Evolutionary conservation across 2,888 invertebrate species (phyloP).

Genomic region (Vanessa cardui): DNA sequence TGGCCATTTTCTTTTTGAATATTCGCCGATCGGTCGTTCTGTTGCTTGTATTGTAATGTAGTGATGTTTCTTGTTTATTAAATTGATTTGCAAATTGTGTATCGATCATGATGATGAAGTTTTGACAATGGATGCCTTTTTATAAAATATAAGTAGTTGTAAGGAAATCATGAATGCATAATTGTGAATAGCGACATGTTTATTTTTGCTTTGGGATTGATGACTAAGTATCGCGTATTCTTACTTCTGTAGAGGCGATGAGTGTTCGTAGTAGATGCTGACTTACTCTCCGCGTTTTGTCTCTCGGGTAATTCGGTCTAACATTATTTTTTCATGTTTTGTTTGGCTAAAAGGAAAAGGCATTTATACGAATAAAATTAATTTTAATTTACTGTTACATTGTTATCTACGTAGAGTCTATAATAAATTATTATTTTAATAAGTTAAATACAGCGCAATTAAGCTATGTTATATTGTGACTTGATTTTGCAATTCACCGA

Average conservation of each 20-base stretch:
- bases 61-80: slow-evolving; percentile 61
- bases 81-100: slow-evolving; percentile 68
- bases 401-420: slow-evolving; percentile 77
- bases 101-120: slow-evolving; percentile 63
- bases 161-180: slow-evolving; percentile 69
- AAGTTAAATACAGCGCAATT: slow-evolving; percentile 49
- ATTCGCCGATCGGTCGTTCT: slow-evolving; percentile 61
- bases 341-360: slow-evolving; percentile 67
- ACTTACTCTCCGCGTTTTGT: slow-evolving; percentile 49
- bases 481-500: slow-evolving; percentile 29
- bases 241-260: slow-evolving; percentile 55
- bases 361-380: slow-evolving; percentile 74
- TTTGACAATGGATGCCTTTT: slow-evolving; percentile 77
- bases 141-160: slow-evolving; percentile 76
- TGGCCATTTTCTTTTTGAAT: slow-evolving; percentile 65
- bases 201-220: slow-evolving; percentile 64
- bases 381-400: slow-evolving; percentile 74
- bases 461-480: slow-evolving; percentile 31
- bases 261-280: slow-evolving; percentile 54
- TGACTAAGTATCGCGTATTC: slow-evolving; percentile 60
- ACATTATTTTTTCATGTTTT: slow-evolving; percentile 53
- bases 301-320: slow-evolving; percentile 45
- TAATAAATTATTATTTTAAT: slow-evolving; percentile 77
- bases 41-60: slow-evolving; percentile 75
- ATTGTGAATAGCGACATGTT: slow-evolving; percentile 69